Percentiles rank a stretch among this genome's conserved stretches.
These are phyloP conservation scores for Anguilla rostrata DNA, from an alignment of 2,113 vertebrate genomes.

Conservation along the genomic window DNA sequence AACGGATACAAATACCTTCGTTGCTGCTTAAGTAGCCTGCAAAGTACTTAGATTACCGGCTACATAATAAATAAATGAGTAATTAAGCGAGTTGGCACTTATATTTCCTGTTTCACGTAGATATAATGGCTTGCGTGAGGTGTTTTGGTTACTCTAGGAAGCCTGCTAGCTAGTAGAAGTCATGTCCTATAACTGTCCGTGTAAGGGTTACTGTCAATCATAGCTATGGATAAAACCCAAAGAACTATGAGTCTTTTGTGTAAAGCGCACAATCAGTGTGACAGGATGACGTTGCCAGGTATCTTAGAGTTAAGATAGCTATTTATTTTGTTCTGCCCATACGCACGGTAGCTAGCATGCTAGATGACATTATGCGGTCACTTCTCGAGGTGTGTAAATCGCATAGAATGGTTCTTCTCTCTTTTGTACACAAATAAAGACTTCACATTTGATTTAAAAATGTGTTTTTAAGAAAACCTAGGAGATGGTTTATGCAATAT, in stretches of 20 bases:
- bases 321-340: no score
- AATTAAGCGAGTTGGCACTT: neutral
- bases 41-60: neutral
- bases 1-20: neutral
- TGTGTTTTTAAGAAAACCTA: neutral
- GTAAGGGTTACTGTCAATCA: neutral
- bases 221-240: neutral
- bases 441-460: no score
- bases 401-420: neutral
- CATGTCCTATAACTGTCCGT: neutral
- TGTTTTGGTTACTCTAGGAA: neutral
- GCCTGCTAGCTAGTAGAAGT: neutral
- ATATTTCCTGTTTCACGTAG: neutral
- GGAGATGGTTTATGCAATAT: neutral
- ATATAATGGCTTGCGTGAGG: neutral
- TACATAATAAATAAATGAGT: no score
- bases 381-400: neutral
- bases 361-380: neutral
- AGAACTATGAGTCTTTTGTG: neutral
- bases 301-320: no score
- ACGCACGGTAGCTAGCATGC: no score
- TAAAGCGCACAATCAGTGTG: neutral
- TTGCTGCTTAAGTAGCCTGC: neutral
- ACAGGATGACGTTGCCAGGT: neutral
- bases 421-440: neutral